These are phyloP conservation scores for Apostichopus californicus DNA, from an alignment of 35 echinoderm and acorn worm genomes.

Conservation along the genomic window DNA sequence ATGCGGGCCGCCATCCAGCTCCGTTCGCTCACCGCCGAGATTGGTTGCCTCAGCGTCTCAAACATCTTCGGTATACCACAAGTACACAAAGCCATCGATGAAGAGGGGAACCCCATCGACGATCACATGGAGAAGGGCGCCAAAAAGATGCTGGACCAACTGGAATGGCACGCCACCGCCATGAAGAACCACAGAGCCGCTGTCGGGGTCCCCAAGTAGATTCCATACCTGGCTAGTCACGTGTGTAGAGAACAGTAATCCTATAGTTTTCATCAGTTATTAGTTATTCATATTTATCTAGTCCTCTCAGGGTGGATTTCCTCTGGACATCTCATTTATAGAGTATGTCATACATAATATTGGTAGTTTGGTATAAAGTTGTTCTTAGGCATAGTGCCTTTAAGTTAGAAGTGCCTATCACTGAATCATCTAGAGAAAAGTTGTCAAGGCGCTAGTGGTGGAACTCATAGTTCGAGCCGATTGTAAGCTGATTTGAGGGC, in stretches of 20 bases:
- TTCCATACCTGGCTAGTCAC: background rate
- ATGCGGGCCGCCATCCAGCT: conserved; percentile 97
- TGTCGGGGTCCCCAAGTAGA: conserved; percentile 55
- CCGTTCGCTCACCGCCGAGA: conserved; percentile 77
- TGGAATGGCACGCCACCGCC: conserved; percentile 88
- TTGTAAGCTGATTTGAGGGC: no score
- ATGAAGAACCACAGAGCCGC: conserved; percentile 86
- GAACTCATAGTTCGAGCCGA: no score
- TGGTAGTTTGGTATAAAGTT: no score
- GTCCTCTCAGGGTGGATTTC: background rate
- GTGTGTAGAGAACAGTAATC: background rate
- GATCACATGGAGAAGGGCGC: conserved; percentile 91
- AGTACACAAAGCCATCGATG: conserved; percentile 50
- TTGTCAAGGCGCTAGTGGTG: no score
- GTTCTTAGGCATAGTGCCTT: no score
- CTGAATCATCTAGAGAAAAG: no score
- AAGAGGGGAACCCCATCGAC: conserved; percentile 56
- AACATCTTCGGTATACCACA: conserved; percentile 95
- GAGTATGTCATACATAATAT: no score
- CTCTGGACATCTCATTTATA: background rate
- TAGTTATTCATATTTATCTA: background rate
- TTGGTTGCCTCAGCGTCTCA: conserved; percentile 90
- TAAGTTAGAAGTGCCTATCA: no score
- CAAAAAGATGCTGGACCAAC: conserved; percentile 62
- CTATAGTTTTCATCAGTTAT: background rate